Conservation (phyloP, 1,140 invertebrate genomes). For the Polypedilum pembai region DNA sequence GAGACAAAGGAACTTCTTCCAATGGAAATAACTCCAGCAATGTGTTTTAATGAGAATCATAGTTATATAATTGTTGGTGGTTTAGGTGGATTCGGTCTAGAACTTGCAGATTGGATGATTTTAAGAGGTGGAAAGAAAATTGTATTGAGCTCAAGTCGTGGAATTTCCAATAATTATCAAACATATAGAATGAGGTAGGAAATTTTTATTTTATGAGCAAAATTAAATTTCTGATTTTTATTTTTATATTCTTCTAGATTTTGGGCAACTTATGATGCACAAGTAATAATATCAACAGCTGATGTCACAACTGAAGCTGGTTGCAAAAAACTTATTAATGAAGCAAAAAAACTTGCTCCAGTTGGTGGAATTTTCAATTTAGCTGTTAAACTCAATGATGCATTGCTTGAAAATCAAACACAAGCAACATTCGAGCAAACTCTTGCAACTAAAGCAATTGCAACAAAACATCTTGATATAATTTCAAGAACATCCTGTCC, state of each 20-base stretch:
- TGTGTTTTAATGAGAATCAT: slow-evolving; percentile 30
- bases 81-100: slow-evolving; percentile 77
- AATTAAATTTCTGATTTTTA: neutral
- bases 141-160: slow-evolving; percentile 64
- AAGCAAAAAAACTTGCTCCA: slow-evolving; percentile 50
- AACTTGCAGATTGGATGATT: slow-evolving; percentile 74
- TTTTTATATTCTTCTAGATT: slow-evolving; percentile 40
- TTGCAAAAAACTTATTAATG: slow-evolving; percentile 49
- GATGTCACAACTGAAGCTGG: slow-evolving; percentile 44
- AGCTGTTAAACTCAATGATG: slow-evolving; percentile 53
- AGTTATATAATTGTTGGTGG: slow-evolving; percentile 57
- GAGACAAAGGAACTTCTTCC: slow-evolving; percentile 42
- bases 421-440: slow-evolving; percentile 43
- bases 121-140: slow-evolving; percentile 64
- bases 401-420: slow-evolving; percentile 46
- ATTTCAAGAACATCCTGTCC: slow-evolving; percentile 47
- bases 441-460: slow-evolving; percentile 44
- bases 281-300: slow-evolving; percentile 51
- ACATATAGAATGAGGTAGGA: slow-evolving; percentile 39
- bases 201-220: neutral
- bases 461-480: slow-evolving; percentile 45
- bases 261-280: slow-evolving; percentile 52
- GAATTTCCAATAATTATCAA: slow-evolving; percentile 69
- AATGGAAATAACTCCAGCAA: slow-evolving; percentile 32
- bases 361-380: slow-evolving; percentile 68